These are phyloP conservation scores for Apodemia hepburni DNA, from an alignment of 2,888 invertebrate genomes.

Conservation along the genomic window DNA sequence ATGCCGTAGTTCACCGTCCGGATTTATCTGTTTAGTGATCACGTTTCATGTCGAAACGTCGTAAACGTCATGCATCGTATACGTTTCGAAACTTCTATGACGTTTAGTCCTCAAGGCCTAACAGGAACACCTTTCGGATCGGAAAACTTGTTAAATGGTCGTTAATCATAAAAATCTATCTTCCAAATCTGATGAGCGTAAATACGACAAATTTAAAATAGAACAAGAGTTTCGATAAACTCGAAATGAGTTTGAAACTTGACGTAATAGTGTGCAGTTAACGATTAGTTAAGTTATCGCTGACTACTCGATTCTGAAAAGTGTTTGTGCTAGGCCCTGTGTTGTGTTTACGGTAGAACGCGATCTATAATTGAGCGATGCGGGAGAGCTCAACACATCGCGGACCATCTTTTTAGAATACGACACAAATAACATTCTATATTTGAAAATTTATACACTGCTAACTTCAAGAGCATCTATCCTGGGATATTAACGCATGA, in stretches of 20 bases:
- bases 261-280: not conserved
- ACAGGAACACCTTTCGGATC: not conserved
- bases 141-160: no score
- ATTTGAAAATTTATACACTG: constrained; percentile 75
- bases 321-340: constrained; percentile 34
- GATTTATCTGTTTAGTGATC: constrained; percentile 18
- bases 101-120: constrained; percentile 7
- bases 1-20: not conserved
- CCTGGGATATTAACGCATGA: constrained; percentile 37
- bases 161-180: no score
- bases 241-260: not conserved
- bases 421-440: constrained; percentile 80
- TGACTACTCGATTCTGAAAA: not conserved
- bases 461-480: constrained; percentile 60
- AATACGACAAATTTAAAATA: not conserved
- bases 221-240: not conserved
- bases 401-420: constrained; percentile 80
- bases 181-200: no score
- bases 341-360: constrained; percentile 60
- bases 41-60: constrained; percentile 41
- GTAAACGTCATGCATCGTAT: constrained; percentile 48
- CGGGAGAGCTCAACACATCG: constrained; percentile 79
- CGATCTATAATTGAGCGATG: constrained; percentile 78
- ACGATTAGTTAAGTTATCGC: not conserved
- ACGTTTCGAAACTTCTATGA: constrained; percentile 16